Conservation (phyloP, 2,888 invertebrate genomes). For the Harpalus rubripes region DNA sequence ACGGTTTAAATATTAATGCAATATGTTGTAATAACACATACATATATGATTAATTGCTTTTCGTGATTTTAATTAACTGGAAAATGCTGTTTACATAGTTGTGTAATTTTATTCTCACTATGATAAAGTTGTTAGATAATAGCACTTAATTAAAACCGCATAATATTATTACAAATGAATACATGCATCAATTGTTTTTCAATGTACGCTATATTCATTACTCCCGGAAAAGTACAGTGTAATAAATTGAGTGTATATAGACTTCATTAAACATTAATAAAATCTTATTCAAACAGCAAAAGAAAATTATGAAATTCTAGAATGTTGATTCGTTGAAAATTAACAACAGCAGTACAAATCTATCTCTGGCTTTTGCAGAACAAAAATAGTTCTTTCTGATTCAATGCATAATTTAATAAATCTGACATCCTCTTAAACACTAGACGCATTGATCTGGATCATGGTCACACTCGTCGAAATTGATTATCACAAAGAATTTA, state of each 20-base stretch:
- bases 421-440: too few species aligned
- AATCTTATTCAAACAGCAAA: too few species aligned
- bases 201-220: background rate
- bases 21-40: background rate
- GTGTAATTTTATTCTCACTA: constrained; percentile 7
- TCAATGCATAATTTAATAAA: too few species aligned
- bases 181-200: background rate
- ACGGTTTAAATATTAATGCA: background rate
- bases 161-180: background rate
- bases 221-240: background rate
- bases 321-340: too few species aligned
- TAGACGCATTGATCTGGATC: too few species aligned
- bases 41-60: constrained; percentile 13
- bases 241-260: background rate
- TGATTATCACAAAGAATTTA: too few species aligned
- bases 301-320: too few species aligned
- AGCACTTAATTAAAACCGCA: constrained; percentile 3
- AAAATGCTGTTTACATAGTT: constrained; percentile 20
- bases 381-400: too few species aligned
- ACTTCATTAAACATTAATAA: background rate
- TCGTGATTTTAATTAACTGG: constrained; percentile 19
- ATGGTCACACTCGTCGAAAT: too few species aligned
- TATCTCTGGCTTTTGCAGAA: too few species aligned
- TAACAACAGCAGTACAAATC: too few species aligned
- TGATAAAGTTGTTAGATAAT: constrained; percentile 21